Percentiles rank a stretch among this genome's conserved stretches.
phyloP scores from a whole-genome alignment of 2,888 invertebrate genomes.

The Scrobipalpa atriplicella region DNA sequence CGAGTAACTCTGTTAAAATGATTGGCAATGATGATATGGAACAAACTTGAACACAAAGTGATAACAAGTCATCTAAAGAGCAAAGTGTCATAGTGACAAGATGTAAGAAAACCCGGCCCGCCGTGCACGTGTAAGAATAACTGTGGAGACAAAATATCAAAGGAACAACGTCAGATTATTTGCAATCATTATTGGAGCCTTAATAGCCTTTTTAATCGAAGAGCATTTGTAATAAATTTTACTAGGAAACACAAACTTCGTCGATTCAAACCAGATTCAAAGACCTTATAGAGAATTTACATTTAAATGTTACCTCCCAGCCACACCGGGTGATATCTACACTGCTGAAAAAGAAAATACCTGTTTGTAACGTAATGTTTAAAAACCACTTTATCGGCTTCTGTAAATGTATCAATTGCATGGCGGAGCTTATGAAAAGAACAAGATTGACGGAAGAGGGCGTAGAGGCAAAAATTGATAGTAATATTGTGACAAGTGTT shows the following conservation, averaged over 20 bases:
- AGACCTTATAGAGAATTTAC: neutral
- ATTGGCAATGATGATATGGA: neutral
- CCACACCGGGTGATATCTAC: neutral
- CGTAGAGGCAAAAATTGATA: neutral
- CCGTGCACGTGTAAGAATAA: conserved; percentile 1
- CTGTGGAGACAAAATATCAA: conserved; percentile 4
- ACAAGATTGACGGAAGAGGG: neutral
- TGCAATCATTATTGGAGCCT: conserved; percentile 9
- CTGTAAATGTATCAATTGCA: neutral
- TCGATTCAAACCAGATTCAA: neutral
- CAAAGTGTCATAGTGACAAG: too few relatives aligned
- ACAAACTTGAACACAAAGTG: neutral
- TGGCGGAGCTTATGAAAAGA: neutral
- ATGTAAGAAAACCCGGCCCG: neutral
- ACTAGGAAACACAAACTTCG: conserved; percentile 11
- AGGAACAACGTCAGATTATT: conserved; percentile 5
- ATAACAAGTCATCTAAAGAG: too few relatives aligned
- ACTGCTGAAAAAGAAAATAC: conserved; percentile 6
- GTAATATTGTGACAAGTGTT: neutral
- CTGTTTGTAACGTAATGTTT: conserved; percentile 10
- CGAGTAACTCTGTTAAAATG: neutral
- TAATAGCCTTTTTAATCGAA: neutral
- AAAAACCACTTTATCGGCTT: neutral
- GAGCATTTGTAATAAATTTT: conserved; percentile 13
- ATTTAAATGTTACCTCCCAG: conserved; percentile 4